A percentile compares a stretch with the other conserved stretches of the same genome.
These are phyloP conservation scores for Pollenia amentaria DNA, from an alignment of 2,888 invertebrate species.

Conservation along the genomic window DNA sequence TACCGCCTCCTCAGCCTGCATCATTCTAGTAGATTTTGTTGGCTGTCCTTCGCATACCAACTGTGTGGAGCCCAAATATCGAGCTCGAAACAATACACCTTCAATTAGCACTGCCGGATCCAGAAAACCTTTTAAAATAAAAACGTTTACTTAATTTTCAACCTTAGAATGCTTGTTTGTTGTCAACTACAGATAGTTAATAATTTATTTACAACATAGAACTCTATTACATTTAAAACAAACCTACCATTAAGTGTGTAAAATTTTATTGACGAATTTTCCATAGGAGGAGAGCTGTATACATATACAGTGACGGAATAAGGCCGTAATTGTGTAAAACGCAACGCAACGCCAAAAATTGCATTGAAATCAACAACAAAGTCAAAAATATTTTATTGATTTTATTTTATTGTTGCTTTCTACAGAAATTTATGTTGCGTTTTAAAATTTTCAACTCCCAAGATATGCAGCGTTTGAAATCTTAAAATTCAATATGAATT, in stretches of 20 bases:
- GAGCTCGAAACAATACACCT: slow-evolving; percentile 98
- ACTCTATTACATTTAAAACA: not conserved
- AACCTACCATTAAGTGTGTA: too few relatives aligned
- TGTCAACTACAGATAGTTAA: not conserved
- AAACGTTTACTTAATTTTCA: not conserved
- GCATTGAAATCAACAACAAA: too few relatives aligned
- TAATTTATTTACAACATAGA: slow-evolving; percentile 1
- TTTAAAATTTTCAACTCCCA: too few relatives aligned
- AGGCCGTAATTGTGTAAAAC: too few relatives aligned
- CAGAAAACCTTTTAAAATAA: slow-evolving; percentile 84
- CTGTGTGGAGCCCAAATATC: slow-evolving; percentile 99
- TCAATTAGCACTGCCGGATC: slow-evolving; percentile 97
- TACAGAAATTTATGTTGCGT: too few relatives aligned
- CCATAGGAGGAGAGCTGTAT: too few relatives aligned
- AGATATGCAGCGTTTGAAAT: too few relatives aligned
- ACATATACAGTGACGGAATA: too few relatives aligned
- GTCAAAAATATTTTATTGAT: too few relatives aligned
- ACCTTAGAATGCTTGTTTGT: not conserved
- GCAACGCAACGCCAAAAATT: too few relatives aligned
- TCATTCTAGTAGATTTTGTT: slow-evolving; percentile 99
- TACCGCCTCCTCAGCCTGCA: slow-evolving; percentile 99
- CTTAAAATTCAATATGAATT: too few relatives aligned
- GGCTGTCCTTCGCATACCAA: slow-evolving; percentile 99
- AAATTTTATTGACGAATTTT: not conserved
- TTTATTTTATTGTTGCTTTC: too few relatives aligned